Base-by-base conservation (phyloP, 92 coral and sea anemone species). In the Parazoanthus darwini region DNA sequence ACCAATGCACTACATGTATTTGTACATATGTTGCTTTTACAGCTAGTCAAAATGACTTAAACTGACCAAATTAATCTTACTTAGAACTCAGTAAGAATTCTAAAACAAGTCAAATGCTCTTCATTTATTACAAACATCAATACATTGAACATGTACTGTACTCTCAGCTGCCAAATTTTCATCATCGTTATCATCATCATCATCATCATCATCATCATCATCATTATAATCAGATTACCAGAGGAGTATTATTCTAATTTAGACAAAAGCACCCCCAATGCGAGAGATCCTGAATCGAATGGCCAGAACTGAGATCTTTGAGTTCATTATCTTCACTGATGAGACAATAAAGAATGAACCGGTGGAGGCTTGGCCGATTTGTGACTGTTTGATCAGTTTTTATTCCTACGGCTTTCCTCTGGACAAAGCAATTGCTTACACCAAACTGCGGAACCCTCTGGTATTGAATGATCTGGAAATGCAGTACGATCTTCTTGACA, bases 201-300 rank as follows among this genome's bases (percentile, higher is more conserved):
- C n/a, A n/a, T 38, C 3, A 38, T 38, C 3, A 38, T 38, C 8
- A 1, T 5, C 8, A 48, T 7, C 11, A 7, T 48, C 1, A 6
- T 48, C 6, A 9, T 48, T 48, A 48, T 7, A 48, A 6, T 48
- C 51, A 48, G 1, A 48, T 48, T 44, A 5, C 0, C 50, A 5
- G 6, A 44, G 8, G 8, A 44, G 50, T 54, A 13, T 23, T 63
- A 63, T 63, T 4, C 22, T 1, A 63, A 18, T 23, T 22, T 81
- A 96, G 98, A 96, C 98, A 25, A 94, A 92, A 82, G 94, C 99
- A n/a, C 98, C 93, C 25, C 99, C 99, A 6, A 96, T 96, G 99
- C 94, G 92, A 56, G 99, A 96, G 91, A 96, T 96, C 63, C 94
- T 96, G 20, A 90, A 82, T 26, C 93, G 98, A 13, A 93, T 96